A percentile compares a stretch with the other conserved stretches of the same genome.
Conservation (phyloP, 35 echinoderm and acorn worm species). For the Amphiura filiformis region DNA sequence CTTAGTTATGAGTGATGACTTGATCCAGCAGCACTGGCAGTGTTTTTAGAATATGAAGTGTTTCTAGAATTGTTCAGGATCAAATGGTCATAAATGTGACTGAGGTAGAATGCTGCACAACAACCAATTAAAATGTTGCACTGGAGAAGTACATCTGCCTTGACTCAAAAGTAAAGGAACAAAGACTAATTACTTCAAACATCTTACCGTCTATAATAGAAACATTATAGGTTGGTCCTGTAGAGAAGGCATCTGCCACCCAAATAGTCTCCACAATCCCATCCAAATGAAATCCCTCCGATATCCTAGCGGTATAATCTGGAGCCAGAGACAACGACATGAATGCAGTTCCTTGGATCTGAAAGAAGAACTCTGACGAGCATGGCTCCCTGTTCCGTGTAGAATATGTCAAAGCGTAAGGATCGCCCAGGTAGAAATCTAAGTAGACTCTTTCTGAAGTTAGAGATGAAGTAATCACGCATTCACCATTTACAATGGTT, state of each 20-base stretch:
- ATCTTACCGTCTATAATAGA: slow-evolving; percentile 57
- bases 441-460: slow-evolving; percentile 47
- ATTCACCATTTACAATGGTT: slow-evolving; percentile 73
- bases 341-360: slow-evolving; percentile 56
- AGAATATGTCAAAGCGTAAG: slow-evolving; percentile 73
- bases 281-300: slow-evolving; percentile 25
- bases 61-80: too few species aligned
- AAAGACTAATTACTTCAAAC: too few species aligned
- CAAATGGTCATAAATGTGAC: too few species aligned
- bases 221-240: slow-evolving; percentile 17
- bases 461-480: slow-evolving; percentile 46
- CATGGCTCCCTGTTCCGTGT: slow-evolving; percentile 66
- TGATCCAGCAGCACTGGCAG: too few species aligned
- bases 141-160: too few species aligned
- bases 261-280: neutral
- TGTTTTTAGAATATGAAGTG: too few species aligned
- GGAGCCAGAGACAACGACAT: slow-evolving; percentile 41
- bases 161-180: too few species aligned
- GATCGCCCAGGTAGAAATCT: slow-evolving; percentile 55
- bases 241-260: slow-evolving; percentile 17
- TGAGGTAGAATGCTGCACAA: too few species aligned
- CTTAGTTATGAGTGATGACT: too few species aligned
- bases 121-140: too few species aligned
- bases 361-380: slow-evolving; percentile 70
- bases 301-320: slow-evolving; percentile 60